Evolutionary conservation across 2,888 invertebrate genomes (phyloP).

Genomic region (Silvanus unidentatus): DNA sequence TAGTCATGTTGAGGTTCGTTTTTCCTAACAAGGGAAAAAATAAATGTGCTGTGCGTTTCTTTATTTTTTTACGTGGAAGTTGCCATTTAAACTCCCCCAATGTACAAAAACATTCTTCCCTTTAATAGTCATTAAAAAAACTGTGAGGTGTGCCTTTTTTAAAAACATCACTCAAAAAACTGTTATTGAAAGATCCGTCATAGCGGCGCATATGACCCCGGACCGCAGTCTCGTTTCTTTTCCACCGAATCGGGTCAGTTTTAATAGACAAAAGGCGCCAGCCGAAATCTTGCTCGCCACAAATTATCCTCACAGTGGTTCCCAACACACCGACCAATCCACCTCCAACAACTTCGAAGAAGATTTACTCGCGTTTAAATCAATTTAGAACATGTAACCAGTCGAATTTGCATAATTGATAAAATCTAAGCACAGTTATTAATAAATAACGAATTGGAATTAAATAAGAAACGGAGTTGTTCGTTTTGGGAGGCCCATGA

Average conservation of each 20-base stretch:
- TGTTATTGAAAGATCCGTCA: too few relatives aligned
- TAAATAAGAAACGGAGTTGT: background rate
- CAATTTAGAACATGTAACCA: background rate
- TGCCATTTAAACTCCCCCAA: background rate
- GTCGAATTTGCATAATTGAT: too few relatives aligned
- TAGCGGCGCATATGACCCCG: conserved; percentile 5
- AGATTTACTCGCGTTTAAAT: background rate
- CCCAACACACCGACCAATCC: conserved; percentile 6
- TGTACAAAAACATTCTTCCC: too few relatives aligned
- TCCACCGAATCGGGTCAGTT: conserved; percentile 12
- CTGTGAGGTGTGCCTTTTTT: too few relatives aligned
- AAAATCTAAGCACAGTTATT: background rate
- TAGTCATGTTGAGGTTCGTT: too few relatives aligned
- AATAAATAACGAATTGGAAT: background rate
- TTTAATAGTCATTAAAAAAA: too few relatives aligned
- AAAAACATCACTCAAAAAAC: background rate
- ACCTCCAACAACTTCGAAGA: background rate
- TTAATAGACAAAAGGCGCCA: conserved; percentile 16
- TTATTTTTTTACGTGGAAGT: background rate
- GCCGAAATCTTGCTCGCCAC: conserved; percentile 11
- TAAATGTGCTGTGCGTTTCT: background rate
- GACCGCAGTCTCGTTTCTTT: conserved; percentile 10
- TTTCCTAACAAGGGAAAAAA: background rate
- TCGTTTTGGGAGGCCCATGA: conserved; percentile 4
- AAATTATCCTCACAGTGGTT: conserved; percentile 12